Evolutionary conservation across 2,888 invertebrate species (phyloP).

Genomic region (Alcis repandata): DNA sequence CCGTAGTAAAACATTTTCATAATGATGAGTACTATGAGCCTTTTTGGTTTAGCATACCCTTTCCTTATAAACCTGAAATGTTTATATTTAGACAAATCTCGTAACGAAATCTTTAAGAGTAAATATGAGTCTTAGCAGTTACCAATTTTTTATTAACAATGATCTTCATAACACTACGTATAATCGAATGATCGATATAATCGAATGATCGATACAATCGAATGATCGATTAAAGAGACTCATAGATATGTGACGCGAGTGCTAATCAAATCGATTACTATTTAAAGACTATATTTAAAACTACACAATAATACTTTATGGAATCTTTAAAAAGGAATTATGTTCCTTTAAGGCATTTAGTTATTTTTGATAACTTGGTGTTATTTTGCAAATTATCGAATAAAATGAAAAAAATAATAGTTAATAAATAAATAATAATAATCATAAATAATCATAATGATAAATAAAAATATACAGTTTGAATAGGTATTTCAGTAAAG

Average conservation of each 20-base stretch:
- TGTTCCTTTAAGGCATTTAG: constrained; percentile 36
- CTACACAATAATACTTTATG: constrained; percentile 18
- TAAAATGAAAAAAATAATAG: neutral
- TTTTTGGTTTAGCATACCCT: no score
- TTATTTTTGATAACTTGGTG: constrained; percentile 4
- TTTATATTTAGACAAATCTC: neutral
- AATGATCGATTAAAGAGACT: constrained; percentile 6
- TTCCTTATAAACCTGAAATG: no score
- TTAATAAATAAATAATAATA: no score
- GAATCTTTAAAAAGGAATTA: constrained; percentile 22
- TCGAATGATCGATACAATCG: neutral
- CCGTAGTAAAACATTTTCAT: no score
- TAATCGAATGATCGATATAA: constrained; percentile 1
- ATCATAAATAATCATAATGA: no score
- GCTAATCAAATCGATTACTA: constrained; percentile 20
- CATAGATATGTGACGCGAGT: constrained; percentile 23
- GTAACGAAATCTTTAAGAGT: neutral
- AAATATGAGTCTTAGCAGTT: neutral
- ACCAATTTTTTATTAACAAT: constrained; percentile 10
- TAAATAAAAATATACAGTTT: no score
- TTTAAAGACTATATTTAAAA: neutral
- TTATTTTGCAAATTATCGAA: no score
- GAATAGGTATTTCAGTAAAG: no score
- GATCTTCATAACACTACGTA: neutral
- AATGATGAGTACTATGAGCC: no score